Percentiles rank a stretch among this genome's conserved stretches.
Evolutionary conservation across 2,797 vertebrate species (phyloP).

Genomic region (Spinibarbus caldwelli): DNA sequence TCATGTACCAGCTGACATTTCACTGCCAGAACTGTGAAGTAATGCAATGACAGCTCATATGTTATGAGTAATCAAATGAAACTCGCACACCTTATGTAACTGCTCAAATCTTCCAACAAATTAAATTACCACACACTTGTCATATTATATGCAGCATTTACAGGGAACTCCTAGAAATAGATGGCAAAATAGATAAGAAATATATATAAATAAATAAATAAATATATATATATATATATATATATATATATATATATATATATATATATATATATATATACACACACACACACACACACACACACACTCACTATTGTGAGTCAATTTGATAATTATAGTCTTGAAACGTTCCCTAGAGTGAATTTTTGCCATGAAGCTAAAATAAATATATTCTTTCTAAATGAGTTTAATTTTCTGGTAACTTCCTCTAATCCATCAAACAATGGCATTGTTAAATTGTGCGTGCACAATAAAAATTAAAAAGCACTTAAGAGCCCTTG

Average conservation of each 20-base stretch:
- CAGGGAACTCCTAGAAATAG: background rate
- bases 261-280: no score
- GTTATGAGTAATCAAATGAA: constrained; percentile 62
- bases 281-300: no score
- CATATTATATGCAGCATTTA: background rate
- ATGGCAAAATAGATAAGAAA: background rate
- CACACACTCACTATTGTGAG: background rate
- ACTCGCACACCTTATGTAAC: constrained; percentile 14
- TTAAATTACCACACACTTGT: background rate
- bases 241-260: no score
- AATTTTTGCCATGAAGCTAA: background rate
- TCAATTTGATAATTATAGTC: constrained; percentile 26
- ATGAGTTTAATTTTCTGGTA: constrained; percentile 11
- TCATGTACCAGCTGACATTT: constrained; percentile 28
- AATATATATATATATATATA: no score
- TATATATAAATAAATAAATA: background rate
- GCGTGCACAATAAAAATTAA: constrained; percentile 4
- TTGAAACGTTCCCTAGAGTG: constrained; percentile 6
- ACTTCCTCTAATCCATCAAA: constrained; percentile 40
- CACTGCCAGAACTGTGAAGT: constrained; percentile 29
- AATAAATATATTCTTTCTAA: constrained; percentile 7
- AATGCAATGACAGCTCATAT: constrained; percentile 40
- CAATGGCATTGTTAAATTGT: constrained; percentile 27
- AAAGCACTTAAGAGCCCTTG: constrained; percentile 2
- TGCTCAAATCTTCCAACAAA: background rate